Percentiles rank a stretch among this genome's conserved stretches.
Evolutionary conservation across 92 coral and sea anemone species (phyloP).

Genomic region (Pocillopora grandis): DNA sequence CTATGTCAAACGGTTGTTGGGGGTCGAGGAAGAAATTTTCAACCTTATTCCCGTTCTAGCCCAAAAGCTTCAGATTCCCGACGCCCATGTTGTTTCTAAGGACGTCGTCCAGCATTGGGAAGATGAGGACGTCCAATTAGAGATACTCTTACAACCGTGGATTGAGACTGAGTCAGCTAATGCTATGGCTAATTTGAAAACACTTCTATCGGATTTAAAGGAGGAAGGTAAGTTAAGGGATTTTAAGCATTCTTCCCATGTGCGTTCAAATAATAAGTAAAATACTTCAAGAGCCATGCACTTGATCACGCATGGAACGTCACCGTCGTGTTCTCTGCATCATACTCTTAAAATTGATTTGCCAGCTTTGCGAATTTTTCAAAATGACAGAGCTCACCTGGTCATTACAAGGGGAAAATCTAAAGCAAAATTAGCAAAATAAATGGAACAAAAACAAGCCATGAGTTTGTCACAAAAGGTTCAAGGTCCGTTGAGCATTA

Average conservation of each 20-base stretch:
- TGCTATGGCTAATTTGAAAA: neutral
- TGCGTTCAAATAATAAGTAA: no score
- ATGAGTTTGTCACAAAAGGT: no score
- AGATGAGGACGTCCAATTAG: neutral
- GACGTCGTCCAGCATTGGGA: neutral
- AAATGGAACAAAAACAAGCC: no score
- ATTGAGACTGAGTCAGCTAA: neutral
- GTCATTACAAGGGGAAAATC: no score
- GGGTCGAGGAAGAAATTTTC: neutral
- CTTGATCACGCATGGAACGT: no score
- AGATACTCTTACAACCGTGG: conserved; percentile 1
- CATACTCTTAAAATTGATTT: no score
- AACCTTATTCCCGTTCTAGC: neutral
- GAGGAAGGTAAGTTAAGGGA: neutral
- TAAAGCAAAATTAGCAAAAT: no score
- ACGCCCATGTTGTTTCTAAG: neutral
- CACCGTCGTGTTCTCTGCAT: no score
- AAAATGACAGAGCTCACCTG: no score
- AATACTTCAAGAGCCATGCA: no score
- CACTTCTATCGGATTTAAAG: neutral
- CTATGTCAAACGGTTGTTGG: neutral
- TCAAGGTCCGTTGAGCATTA: no score
- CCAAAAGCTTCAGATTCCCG: neutral
- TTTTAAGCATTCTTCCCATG: neutral
- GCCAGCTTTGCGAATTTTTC: no score